phyloP scores from a whole-genome alignment of 2,797 vertebrate genomes.

The Pseudochaenichthys georgianus region DNA sequence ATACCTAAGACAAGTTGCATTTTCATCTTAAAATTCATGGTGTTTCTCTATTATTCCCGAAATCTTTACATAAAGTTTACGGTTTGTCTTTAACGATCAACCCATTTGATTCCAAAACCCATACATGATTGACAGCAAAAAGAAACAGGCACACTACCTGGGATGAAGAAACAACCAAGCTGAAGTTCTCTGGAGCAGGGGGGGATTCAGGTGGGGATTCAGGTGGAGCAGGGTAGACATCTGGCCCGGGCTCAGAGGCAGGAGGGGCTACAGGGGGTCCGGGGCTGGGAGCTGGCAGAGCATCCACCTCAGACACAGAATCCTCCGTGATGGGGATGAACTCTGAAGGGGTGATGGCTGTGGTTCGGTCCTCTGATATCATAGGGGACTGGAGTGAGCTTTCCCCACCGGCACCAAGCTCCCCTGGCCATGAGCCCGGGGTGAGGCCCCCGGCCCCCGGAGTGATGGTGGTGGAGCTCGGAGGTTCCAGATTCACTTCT shows the following conservation, averaged over 20 bases:
- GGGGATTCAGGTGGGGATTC: constrained; percentile 34
- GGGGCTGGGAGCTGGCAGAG: constrained; percentile 87
- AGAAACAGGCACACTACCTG: constrained; percentile 66
- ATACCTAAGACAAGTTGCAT: not conserved
- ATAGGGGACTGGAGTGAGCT: constrained; percentile 92
- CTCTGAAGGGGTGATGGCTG: constrained; percentile 94
- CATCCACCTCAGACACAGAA: constrained; percentile 93
- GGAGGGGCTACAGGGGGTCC: constrained; percentile 46
- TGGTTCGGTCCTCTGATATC: constrained; percentile 94
- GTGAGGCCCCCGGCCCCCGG: constrained; percentile 67
- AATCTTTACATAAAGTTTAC: not conserved
- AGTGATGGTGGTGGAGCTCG: constrained; percentile 53
- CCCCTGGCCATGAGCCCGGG: constrained; percentile 86
- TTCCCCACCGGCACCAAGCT: constrained; percentile 82
- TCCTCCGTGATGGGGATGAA: constrained; percentile 94
- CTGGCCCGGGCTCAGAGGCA: constrained; percentile 28
- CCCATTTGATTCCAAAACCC: constrained; percentile 3
- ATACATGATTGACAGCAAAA: not conserved
- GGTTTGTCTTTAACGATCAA: not conserved
- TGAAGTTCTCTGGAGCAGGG: constrained; percentile 78
- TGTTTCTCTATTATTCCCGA: not conserved
- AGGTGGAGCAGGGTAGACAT: constrained; percentile 37
- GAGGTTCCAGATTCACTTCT: constrained; percentile 81
- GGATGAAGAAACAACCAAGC: constrained; percentile 86
- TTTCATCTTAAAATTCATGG: not conserved